phyloP scores from a whole-genome alignment of 1,140 invertebrate genomes.

The Hypsibius dujardini region DNA sequence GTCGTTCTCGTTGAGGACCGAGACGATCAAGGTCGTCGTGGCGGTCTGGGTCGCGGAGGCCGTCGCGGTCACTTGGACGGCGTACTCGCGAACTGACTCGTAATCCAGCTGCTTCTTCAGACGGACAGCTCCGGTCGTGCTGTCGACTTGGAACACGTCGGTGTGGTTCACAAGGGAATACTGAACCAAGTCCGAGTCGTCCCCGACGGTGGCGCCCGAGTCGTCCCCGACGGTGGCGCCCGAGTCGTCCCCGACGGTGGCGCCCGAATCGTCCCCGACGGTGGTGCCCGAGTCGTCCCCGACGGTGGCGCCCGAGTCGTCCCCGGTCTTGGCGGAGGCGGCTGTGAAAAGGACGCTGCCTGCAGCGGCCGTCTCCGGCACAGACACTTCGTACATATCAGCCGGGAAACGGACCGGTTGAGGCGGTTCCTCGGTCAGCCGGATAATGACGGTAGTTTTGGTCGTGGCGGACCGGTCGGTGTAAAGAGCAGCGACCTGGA shows the following conservation, averaged over 20 bases:
- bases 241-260: too few species aligned
- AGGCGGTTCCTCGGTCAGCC: neutral
- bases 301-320: too few species aligned
- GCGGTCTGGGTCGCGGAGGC: conserved; percentile 38
- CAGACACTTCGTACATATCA: conserved; percentile 35
- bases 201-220: too few species aligned
- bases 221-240: too few species aligned
- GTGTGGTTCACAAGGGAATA: conserved; percentile 14
- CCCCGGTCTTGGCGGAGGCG: conserved; percentile 1
- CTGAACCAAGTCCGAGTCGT: neutral
- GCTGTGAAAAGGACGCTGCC: conserved; percentile 41
- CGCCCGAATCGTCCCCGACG: too few species aligned
- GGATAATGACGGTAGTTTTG: neutral
- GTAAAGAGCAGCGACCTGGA: conserved; percentile 7
- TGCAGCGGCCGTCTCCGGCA: conserved; percentile 52
- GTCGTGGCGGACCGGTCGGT: neutral
- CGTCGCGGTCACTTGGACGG: conserved; percentile 64
- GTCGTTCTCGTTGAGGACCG: conserved; percentile 74
- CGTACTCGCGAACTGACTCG: conserved; percentile 62
- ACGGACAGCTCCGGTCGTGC: conserved; percentile 53
- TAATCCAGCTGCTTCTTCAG: conserved; percentile 65
- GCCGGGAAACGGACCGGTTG: conserved; percentile 24
- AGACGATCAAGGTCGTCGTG: conserved; percentile 58
- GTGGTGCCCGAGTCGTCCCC: too few species aligned
- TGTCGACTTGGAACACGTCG: conserved; percentile 40